Evolutionary conservation across 2,113 vertebrate genomes (phyloP).

Genomic region (Numida meleagris): DNA sequence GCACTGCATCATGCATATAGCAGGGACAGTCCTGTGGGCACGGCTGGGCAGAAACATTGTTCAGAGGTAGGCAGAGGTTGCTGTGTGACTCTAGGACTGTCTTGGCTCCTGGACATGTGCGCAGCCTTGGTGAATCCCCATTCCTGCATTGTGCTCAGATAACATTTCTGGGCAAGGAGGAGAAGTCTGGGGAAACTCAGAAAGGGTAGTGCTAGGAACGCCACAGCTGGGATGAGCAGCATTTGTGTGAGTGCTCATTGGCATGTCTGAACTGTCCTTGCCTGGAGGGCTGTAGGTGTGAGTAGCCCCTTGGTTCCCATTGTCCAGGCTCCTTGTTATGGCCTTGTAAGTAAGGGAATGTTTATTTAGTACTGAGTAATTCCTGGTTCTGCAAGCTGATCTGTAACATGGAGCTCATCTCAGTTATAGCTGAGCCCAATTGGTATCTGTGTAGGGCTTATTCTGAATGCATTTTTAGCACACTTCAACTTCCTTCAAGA

Average conservation of each 20-base stretch:
- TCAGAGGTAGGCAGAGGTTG: not conserved
- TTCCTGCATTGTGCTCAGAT: not conserved
- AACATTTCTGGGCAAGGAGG: not conserved
- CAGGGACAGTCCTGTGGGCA: accelerated
- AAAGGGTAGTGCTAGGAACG: not conserved
- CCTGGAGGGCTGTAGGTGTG: not conserved
- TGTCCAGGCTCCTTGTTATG: not conserved
- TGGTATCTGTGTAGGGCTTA: not conserved
- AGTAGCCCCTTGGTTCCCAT: not conserved
- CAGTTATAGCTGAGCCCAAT: not conserved
- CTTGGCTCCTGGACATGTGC: not conserved
- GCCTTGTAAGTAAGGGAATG: not conserved
- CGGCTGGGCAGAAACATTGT: not conserved
- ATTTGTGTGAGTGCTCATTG: not conserved
- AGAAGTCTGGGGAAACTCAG: not conserved
- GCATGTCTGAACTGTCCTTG: not conserved
- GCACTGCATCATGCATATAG: accelerated
- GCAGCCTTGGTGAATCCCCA: not conserved
- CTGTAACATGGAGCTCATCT: not conserved
- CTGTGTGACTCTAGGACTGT: accelerated
- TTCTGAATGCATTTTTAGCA: not conserved
- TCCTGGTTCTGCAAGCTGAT: not conserved
- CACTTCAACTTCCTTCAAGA: not conserved
- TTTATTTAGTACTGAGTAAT: not conserved
- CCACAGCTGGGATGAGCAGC: accelerated